Conservation (phyloP, 2,888 invertebrate species). For the Drosophila anomalata region DNA sequence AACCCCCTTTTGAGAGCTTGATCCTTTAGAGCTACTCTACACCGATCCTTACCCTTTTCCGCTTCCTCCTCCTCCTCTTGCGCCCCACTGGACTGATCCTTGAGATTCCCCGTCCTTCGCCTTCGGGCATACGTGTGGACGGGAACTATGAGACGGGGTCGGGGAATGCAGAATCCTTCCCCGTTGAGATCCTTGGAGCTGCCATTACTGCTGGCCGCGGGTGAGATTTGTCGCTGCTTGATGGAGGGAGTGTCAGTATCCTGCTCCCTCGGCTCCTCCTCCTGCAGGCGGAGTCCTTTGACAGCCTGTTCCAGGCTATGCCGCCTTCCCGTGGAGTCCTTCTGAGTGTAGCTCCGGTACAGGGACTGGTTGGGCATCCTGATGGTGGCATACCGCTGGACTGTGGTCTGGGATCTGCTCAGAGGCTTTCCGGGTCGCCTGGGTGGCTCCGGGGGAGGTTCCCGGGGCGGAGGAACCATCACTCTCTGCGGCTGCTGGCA, state of each 20-base stretch:
- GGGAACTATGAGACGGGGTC: constrained; percentile 94
- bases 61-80: constrained; percentile 54
- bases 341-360: constrained; percentile 40
- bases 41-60: constrained; percentile 56
- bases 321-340: constrained; percentile 13
- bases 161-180: constrained; percentile 90
- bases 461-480: constrained; percentile 64
- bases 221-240: constrained; percentile 52
- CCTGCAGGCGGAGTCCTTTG: constrained; percentile 50
- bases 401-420: constrained; percentile 60
- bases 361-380: constrained; percentile 74
- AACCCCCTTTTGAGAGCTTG: not conserved
- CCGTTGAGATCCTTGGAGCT: constrained; percentile 85
- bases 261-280: constrained; percentile 9
- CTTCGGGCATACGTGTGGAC: constrained; percentile 94
- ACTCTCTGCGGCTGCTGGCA: constrained; percentile 74
- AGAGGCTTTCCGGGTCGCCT: constrained; percentile 48
- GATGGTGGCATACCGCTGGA: constrained; percentile 64
- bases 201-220: constrained; percentile 65
- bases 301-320: constrained; percentile 54
- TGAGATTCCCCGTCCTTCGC: constrained; percentile 90
- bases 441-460: constrained; percentile 65
- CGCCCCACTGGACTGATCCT: constrained; percentile 70
- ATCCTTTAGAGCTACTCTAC: not conserved
- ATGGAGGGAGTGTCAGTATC: not conserved